Evolutionary conservation across 2,113 vertebrate genomes (phyloP), one percentile per base, ranked within the genome.

Genomic region (Dasyornis broadbenti): DNA sequence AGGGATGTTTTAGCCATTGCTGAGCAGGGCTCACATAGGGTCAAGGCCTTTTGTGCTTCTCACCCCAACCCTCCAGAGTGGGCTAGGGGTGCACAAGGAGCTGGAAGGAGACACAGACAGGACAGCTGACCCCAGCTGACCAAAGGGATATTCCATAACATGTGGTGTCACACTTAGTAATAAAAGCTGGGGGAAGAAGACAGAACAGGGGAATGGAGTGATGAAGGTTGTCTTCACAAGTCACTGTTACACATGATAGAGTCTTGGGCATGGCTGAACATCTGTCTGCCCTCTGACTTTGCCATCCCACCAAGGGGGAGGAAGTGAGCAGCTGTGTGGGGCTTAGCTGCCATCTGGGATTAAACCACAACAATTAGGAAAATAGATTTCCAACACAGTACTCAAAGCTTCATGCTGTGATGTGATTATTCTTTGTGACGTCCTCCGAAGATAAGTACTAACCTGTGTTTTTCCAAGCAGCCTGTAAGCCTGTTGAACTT

Each of bases 401-500:
- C 14, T 79, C 86, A 70, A 60, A 71, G 44, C 17, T 85, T 71
- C 40, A 53, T 3, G 3, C n/a, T 39, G 24, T 47, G 73, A 65
- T 4, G 54, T 13, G 7, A 28, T 14, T 26, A 27, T 11, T 64
- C 44, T 71, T 35, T 27, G 57, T 9, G 18, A 84, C n/a, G 72
- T 83, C 28, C 14, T 42, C 45, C 44, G 23, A 57, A 78, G 22
- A 20, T 5, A 20, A 72, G 10, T 54, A 97, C 98, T 98, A 96
- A 99, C 99, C 98, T 99, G 99, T 81, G 99, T 99, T 98, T 99
- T 99, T 30, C 99, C 99, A 93, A 99, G 98, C 65, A 99, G 98
- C 31, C 98, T 98, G 95, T 99, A 99, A 28, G 99, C 99, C 94
- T 99, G 98, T 86, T 99, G 99, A 96, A 99, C 99, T 92, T 99